These are phyloP conservation scores for Trochalopteron elliotii DNA, from an alignment of 2,113 vertebrate genomes.

Conservation along the genomic window DNA sequence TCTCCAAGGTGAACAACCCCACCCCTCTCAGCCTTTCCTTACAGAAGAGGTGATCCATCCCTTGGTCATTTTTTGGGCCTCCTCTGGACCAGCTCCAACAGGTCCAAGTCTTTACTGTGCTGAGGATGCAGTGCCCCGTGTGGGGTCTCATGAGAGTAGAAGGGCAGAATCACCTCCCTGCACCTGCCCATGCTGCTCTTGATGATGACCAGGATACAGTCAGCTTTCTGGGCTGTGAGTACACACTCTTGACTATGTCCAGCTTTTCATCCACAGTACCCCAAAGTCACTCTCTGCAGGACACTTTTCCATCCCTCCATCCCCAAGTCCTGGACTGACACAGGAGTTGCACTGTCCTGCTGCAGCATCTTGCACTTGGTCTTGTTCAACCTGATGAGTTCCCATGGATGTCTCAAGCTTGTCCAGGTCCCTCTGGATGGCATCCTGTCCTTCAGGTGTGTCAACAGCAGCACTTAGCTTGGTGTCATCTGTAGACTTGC, in stretches of 20 bases:
- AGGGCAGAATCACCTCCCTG: not conserved
- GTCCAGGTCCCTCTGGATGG: not conserved
- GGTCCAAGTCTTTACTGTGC: not conserved
- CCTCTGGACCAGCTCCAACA: not conserved
- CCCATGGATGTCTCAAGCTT: not conserved
- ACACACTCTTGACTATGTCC: not conserved
- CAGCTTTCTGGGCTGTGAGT: not conserved
- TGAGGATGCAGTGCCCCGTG: not conserved
- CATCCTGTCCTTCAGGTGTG: not conserved
- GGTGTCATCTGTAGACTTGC: not conserved
- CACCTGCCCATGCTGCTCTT: not conserved
- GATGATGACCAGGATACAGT: fast-evolving
- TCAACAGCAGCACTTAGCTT: not conserved
- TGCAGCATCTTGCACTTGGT: not conserved
- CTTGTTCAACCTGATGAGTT: not conserved
- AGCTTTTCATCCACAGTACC: not conserved
- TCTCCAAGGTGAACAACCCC: not conserved
- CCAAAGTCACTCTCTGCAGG: not conserved
- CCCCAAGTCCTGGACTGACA: not conserved
- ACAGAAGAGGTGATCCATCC: not conserved
- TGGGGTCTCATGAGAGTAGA: fast-evolving
- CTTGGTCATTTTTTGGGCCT: not conserved
- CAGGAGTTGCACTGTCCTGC: not conserved
- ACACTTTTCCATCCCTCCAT: not conserved
- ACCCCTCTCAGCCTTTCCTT: not conserved